These are phyloP conservation scores for Uropetala carovei DNA, from an alignment of 2,888 invertebrate species.

Conservation along the genomic window DNA sequence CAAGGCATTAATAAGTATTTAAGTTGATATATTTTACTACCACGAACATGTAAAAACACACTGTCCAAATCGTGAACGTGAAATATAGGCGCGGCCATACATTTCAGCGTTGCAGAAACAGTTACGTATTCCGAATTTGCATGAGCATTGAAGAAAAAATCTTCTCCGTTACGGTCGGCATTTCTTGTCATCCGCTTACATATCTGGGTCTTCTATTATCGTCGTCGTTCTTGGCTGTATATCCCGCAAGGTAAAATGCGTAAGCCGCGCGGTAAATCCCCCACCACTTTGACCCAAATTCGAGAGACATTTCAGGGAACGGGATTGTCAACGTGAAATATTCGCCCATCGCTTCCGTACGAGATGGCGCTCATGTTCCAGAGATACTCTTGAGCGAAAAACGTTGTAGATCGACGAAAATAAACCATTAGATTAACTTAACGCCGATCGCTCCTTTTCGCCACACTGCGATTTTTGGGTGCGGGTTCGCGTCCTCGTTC, in stretches of 20 bases:
- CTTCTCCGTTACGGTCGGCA: neutral
- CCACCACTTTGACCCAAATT: conserved; percentile 10
- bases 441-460: neutral
- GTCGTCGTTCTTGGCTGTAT: neutral
- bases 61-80: too few relatives aligned
- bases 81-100: neutral
- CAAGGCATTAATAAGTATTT: too few relatives aligned
- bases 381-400: conserved; percentile 12
- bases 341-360: neutral
- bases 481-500: neutral
- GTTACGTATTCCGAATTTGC: neutral
- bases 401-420: neutral
- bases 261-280: neutral
- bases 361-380: neutral
- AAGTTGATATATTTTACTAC: too few relatives aligned
- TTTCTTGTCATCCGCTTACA: neutral
- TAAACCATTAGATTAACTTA: neutral
- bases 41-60: too few relatives aligned
- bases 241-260: neutral
- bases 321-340: conserved; percentile 29
- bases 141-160: neutral
- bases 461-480: neutral
- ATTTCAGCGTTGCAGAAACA: neutral
- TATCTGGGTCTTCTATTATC: neutral
- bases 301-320: neutral